These are phyloP conservation scores for Rhabdomys dilectus DNA, from an alignment of 2,113 vertebrate genomes.

Conservation along the genomic window DNA sequence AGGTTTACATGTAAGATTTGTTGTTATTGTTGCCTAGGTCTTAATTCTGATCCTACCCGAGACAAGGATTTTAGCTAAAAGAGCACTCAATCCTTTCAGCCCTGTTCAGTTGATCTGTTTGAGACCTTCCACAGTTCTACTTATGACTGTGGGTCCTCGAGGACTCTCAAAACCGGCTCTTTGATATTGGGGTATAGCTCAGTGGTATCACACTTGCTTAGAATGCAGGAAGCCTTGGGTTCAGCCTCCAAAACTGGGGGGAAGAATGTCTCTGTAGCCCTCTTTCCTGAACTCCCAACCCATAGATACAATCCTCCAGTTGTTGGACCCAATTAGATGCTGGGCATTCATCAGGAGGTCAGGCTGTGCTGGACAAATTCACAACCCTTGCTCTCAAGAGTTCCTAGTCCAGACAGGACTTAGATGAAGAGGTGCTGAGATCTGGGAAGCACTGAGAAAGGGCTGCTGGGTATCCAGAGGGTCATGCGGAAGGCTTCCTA, in stretches of 20 bases:
- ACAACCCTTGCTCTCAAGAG: neutral
- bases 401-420: neutral
- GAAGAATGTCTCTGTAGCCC: neutral
- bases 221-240: neutral
- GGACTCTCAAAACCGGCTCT: neutral
- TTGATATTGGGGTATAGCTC: neutral
- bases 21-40: neutral
- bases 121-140: neutral
- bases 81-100: neutral
- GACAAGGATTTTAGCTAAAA: neutral
- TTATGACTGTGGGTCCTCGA: neutral
- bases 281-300: neutral
- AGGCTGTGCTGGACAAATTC: conserved; percentile 6
- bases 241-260: neutral
- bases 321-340: neutral
- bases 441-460: neutral
- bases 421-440: neutral
- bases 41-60: conserved; percentile 13
- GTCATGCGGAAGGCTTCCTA: neutral
- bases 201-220: neutral
- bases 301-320: neutral
- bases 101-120: neutral
- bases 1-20: neutral
- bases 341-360: neutral
- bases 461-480: neutral